phyloP scores from a whole-genome alignment of 2,888 invertebrate genomes.

The Melipona bicolor region DNA sequence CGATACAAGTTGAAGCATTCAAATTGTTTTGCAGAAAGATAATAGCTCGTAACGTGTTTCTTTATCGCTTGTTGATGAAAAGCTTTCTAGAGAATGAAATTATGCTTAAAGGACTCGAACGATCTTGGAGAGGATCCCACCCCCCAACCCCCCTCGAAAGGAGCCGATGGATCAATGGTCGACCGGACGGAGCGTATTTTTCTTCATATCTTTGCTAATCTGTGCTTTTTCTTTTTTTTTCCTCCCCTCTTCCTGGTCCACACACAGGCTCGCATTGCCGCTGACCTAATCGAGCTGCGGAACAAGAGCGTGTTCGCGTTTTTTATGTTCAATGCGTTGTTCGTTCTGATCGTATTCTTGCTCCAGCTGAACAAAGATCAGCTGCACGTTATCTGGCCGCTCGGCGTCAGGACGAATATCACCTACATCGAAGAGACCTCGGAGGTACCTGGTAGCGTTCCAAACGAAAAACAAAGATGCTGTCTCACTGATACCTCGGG shows the following conservation, averaged over 20 bases:
- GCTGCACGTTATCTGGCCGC: constrained; percentile 98
- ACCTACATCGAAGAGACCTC: constrained; percentile 96
- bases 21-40: constrained; percentile 19
- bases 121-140: background rate
- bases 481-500: constrained; percentile 57
- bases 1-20: constrained; percentile 10
- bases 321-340: constrained; percentile 99
- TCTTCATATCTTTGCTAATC: constrained; percentile 76
- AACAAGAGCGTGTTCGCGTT: constrained; percentile 99
- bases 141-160: background rate
- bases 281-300: constrained; percentile 96
- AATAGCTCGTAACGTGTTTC: background rate
- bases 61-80: background rate
- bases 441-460: constrained; percentile 87
- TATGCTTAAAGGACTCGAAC: background rate
- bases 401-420: constrained; percentile 97
- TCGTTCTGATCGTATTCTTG: constrained; percentile 99
- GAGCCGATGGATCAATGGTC: constrained; percentile 48
- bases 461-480: constrained; percentile 46
- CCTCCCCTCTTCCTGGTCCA: constrained; percentile 47
- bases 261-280: constrained; percentile 93
- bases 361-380: constrained; percentile 99
- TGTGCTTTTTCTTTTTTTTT: constrained; percentile 69
- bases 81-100: constrained; percentile 5
- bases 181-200: constrained; percentile 74